A percentile compares a stretch with the other conserved stretches of the same genome.
These are phyloP conservation scores for Rhinoptilus africanus DNA, from an alignment of 2,113 vertebrate species.

Conservation along the genomic window DNA sequence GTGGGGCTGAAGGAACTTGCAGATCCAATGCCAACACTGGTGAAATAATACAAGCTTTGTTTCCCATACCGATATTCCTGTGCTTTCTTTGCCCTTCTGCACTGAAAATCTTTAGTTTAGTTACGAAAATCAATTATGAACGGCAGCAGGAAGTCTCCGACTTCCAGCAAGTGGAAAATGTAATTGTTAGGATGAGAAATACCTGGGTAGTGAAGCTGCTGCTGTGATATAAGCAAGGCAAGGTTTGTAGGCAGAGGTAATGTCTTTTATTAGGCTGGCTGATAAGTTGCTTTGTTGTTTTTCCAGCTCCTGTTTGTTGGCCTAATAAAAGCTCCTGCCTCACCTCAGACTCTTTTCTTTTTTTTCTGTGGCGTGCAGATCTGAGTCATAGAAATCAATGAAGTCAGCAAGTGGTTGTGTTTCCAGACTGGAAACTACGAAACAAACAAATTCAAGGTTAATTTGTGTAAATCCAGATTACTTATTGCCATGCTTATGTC, in stretches of 20 bases:
- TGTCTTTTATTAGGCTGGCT: conserved; percentile 30
- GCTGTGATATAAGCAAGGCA: not conserved
- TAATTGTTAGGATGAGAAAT: not conserved
- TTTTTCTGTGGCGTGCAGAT: not conserved
- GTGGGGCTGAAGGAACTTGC: not conserved
- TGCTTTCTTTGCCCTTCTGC: not conserved
- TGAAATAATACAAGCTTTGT: not conserved
- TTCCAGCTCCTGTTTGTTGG: not conserved
- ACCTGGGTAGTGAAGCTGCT: not conserved
- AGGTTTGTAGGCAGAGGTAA: not conserved
- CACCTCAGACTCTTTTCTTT: not conserved
- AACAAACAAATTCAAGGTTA: not conserved
- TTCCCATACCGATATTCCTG: not conserved
- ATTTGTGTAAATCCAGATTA: not conserved
- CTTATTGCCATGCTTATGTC: not conserved
- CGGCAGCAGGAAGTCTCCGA: not conserved
- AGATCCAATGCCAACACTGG: not conserved
- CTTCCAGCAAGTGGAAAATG: not conserved
- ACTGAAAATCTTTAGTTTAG: not conserved
- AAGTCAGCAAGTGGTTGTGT: not conserved
- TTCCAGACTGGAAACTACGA: not conserved
- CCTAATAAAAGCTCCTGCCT: conserved; percentile 5
- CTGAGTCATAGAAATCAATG: not conserved
- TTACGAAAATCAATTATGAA: not conserved
- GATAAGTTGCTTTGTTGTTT: conserved; percentile 12